These are phyloP conservation scores for Drosophila buzzatii DNA, from an alignment of 2,888 invertebrate species.

Conservation along the genomic window DNA sequence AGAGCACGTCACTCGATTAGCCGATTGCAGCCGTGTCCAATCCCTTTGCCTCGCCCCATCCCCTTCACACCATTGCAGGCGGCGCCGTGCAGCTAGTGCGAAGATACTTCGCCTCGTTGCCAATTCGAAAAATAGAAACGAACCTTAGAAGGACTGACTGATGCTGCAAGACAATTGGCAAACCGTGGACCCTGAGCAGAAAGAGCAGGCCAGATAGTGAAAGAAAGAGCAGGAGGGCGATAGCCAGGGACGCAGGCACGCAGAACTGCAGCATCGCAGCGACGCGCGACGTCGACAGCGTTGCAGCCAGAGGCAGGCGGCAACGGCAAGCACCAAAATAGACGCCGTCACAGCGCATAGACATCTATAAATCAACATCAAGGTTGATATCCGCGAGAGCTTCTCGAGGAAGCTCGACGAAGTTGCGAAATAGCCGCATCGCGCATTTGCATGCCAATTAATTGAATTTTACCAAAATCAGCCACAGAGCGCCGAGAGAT, in stretches of 20 bases:
- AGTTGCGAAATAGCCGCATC: constrained; percentile 69
- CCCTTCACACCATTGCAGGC: not conserved
- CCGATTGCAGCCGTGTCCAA: constrained; percentile 19
- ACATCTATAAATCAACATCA: constrained; percentile 83
- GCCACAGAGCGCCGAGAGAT: constrained; percentile 41
- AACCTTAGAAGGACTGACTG: constrained; percentile 85
- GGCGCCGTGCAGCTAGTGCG: constrained; percentile 19
- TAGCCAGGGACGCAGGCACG: constrained; percentile 53
- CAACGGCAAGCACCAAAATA: constrained; percentile 60
- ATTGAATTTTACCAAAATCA: constrained; percentile 67
- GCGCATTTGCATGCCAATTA: constrained; percentile 61
- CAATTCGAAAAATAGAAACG: constrained; percentile 84
- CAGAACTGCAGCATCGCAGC: constrained; percentile 38
- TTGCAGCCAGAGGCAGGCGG: constrained; percentile 28
- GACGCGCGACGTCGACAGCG: constrained; percentile 12
- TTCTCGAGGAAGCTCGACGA: constrained; percentile 71
- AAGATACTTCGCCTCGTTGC: constrained; percentile 52
- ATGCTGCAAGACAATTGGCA: constrained; percentile 71
- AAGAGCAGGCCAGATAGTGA: not conserved
- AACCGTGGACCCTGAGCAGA: constrained; percentile 37
- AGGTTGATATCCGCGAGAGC: constrained; percentile 78
- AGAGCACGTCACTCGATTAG: constrained; percentile 45
- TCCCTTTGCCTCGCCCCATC: not conserved
- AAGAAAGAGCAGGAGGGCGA: constrained; percentile 23
- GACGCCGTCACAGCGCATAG: constrained; percentile 57